These are phyloP conservation scores for Pherbina coryleti DNA, from an alignment of 2,888 invertebrate species.

Conservation along the genomic window DNA sequence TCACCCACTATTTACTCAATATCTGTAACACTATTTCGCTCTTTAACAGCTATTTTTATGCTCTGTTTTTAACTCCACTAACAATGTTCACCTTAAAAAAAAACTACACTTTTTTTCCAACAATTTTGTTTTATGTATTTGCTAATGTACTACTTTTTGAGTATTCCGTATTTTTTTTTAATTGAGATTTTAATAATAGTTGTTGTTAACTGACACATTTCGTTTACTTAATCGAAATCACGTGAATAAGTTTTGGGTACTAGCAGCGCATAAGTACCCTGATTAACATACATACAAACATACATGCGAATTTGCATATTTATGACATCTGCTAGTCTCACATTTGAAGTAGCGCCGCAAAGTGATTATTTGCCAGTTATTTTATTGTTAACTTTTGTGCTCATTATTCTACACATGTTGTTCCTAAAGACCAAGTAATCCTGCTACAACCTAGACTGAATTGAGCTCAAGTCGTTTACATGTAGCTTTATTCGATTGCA, in stretches of 20 bases:
- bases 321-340: not conserved
- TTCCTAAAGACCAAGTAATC: not conserved
- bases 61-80: conserved; percentile 26
- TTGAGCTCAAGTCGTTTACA: not conserved
- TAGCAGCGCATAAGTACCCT: not conserved
- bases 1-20: conserved; percentile 1
- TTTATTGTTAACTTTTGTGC: conserved; percentile 61
- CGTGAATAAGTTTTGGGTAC: not conserved
- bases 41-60: conserved; percentile 32
- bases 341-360: not conserved
- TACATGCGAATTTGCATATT: not conserved
- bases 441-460: not conserved
- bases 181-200: conserved; percentile 19
- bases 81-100: conserved; percentile 17
- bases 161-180: conserved; percentile 20
- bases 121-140: conserved; percentile 12
- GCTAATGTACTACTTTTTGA: conserved; percentile 7
- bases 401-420: conserved; percentile 46
- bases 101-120: conserved; percentile 23
- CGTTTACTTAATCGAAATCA: conserved; percentile 13
- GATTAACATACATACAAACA: not conserved
- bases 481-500: not conserved
- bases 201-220: conserved; percentile 12
- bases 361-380: conserved; percentile 37
- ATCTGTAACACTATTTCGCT: conserved; percentile 16